Conservation (phyloP, 2,888 invertebrate species). For the Eupeodes latifasciatus region DNA sequence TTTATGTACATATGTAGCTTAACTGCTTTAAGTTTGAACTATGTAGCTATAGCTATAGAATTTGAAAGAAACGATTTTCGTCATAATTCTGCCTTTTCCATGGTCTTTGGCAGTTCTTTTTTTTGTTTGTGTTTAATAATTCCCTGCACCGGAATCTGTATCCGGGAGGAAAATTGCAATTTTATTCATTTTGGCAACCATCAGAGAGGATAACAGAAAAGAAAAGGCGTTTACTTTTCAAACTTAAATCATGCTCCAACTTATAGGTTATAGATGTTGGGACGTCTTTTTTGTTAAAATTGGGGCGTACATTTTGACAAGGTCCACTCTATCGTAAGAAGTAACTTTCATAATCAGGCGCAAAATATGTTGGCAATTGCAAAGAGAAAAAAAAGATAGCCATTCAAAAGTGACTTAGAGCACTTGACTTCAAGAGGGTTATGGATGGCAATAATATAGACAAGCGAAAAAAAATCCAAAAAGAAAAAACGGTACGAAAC, state of each 20-base stretch:
- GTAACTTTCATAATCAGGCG: slow-evolving; percentile 54
- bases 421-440: slow-evolving; percentile 41
- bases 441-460: slow-evolving; percentile 60
- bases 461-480: background rate
- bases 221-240: slow-evolving; percentile 16
- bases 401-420: slow-evolving; percentile 59
- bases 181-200: slow-evolving; percentile 66
- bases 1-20: background rate
- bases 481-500: background rate
- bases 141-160: slow-evolving; percentile 35
- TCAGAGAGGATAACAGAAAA: background rate
- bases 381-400: slow-evolving; percentile 9
- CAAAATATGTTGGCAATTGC: slow-evolving; percentile 63
- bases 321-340: slow-evolving; percentile 20
- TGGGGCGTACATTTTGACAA: slow-evolving; percentile 48
- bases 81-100: slow-evolving; percentile 47
- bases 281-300: slow-evolving; percentile 34
- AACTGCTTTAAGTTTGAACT: slow-evolving; percentile 4
- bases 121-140: background rate
- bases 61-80: slow-evolving; percentile 23
- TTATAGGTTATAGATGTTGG: background rate
- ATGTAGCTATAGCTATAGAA: slow-evolving; percentile 46
- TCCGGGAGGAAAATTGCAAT: slow-evolving; percentile 54
- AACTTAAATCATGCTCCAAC: background rate
- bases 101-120: background rate